Percentiles rank a stretch among this genome's conserved stretches.
phyloP scores from a whole-genome alignment of 2,888 invertebrate species.

The Entomobrya multifasciata region DNA sequence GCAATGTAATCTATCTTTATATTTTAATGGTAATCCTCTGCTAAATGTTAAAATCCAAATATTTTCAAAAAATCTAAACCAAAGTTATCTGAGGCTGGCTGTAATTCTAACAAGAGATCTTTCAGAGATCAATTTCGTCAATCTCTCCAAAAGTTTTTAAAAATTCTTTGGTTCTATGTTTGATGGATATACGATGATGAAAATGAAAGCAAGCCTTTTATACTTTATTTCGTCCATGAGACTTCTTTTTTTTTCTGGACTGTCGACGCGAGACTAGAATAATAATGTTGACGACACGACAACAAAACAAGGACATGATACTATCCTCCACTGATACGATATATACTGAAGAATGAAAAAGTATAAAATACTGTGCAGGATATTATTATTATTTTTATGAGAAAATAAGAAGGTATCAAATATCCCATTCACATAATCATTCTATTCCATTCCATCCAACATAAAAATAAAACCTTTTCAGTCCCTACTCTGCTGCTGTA shows the following conservation, averaged over 20 bases:
- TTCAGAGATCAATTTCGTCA: conserved; percentile 3
- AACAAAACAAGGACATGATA: conserved; percentile 8
- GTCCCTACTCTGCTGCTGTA: background rate
- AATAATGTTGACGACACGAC: background rate
- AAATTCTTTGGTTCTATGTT: too few species aligned
- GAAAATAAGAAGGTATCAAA: conserved; percentile 51
- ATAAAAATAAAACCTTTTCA: background rate
- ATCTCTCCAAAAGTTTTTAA: background rate
- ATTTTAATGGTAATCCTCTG: too few species aligned
- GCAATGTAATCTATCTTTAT: too few species aligned
- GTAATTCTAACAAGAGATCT: background rate
- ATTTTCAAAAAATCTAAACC: conserved; percentile 7
- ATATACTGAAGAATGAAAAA: too few species aligned
- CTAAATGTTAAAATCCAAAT: conserved; percentile 28
- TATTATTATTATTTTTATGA: too few species aligned
- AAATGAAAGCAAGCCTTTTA: conserved; percentile 13
- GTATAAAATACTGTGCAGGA: too few species aligned
- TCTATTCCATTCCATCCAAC: background rate
- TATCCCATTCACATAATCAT: conserved; percentile 22
- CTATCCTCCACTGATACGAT: too few species aligned
- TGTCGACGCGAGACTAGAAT: too few species aligned
- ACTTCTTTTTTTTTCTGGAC: background rate
- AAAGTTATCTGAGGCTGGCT: too few species aligned
- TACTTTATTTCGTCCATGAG: background rate
- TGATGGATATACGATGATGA: background rate